Conservation (phyloP, 2,113 vertebrate genomes). For the Speoplatyrhinus poulsoni region DNA sequence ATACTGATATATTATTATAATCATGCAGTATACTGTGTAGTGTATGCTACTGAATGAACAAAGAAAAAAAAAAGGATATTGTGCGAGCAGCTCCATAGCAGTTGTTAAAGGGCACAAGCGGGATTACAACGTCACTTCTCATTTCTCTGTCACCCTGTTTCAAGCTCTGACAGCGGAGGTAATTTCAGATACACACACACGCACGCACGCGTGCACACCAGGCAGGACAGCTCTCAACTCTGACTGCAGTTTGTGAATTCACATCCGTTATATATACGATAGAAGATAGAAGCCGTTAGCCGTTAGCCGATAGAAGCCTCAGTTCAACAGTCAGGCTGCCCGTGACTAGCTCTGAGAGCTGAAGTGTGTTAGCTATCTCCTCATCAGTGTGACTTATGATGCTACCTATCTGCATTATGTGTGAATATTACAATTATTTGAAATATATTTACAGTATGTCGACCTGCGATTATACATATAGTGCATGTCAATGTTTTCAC, state of each 20-base stretch:
- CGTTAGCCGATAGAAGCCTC: slow-evolving; percentile 37
- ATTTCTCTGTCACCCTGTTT: slow-evolving; percentile 3
- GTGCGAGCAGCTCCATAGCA: background rate
- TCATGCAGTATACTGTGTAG: background rate
- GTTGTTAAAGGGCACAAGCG: background rate
- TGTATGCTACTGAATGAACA: background rate
- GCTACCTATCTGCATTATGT: background rate
- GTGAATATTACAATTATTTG: background rate
- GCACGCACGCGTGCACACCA: background rate
- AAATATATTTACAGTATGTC: background rate
- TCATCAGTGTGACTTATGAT: background rate
- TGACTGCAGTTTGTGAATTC: slow-evolving; percentile 38
- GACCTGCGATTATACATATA: background rate
- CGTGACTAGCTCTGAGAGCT: slow-evolving; percentile 45
- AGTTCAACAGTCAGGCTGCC: slow-evolving; percentile 30
- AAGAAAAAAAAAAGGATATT: background rate
- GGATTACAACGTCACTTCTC: slow-evolving; percentile 33
- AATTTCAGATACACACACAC: background rate
- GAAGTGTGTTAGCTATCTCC: slow-evolving; percentile 56
- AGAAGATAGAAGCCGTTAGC: slow-evolving; percentile 29
- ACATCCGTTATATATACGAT: slow-evolving; percentile 57
- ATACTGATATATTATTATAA: background rate
- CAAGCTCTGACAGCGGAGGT: slow-evolving; percentile 8
- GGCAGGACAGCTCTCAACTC: slow-evolving; percentile 18
- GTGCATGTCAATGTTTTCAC: too few species aligned